Evolutionary conservation across 2,888 invertebrate genomes (phyloP), one percentile per base, ranked within the genome.

Genomic region (Dasypolia templi): DNA sequence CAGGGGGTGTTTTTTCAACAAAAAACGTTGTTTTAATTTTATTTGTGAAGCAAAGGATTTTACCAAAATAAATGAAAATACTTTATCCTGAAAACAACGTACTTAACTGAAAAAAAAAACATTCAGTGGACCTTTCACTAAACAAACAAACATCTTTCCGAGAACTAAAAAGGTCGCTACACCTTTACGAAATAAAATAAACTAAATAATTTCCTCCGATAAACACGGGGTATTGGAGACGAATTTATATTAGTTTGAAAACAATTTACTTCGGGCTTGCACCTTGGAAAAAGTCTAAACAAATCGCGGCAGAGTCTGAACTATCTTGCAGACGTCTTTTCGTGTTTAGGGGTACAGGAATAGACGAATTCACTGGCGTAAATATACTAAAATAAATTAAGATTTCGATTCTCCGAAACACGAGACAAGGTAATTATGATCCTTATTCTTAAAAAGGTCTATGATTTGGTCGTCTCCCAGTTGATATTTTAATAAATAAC

Each of bases 211-310:
- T 88, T 88, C 75, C 80, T 62, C 62, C 75, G 77, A 83, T 81
- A 87, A 88, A 88, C 88, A 87, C 84, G 75, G 80, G 81, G 85
- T 77, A 86, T 86, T 83, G 87, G 77, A 77, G 81, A 87, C 86
- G 87, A 89, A 89, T 89, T 90, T 89, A 88, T 91, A 90, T 90
- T 89, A 92, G 88, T 91, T 90, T 79, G 75, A 75, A 90, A 92
- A 92, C 90, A 91, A 92, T 92, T 91, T 89, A 85, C 87, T 85
- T 81, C 64, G 82, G 87, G 86, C 86, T 89, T 87, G 89, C 90
- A 90, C 88, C 92, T 91, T 62, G 84, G 90, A 91, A 91, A 90
- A 91, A 90, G 87, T 90, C 89, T 90, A 91, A 90, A 89, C 89
- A 91, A 92, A 91, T 91, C 88, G 87, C 75, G 79, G 68, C 83